Percentiles rank a stretch among this genome's conserved stretches.
These are phyloP conservation scores for Sebastes nivosus DNA, from an alignment of 2,797 vertebrate species.

Conservation along the genomic window DNA sequence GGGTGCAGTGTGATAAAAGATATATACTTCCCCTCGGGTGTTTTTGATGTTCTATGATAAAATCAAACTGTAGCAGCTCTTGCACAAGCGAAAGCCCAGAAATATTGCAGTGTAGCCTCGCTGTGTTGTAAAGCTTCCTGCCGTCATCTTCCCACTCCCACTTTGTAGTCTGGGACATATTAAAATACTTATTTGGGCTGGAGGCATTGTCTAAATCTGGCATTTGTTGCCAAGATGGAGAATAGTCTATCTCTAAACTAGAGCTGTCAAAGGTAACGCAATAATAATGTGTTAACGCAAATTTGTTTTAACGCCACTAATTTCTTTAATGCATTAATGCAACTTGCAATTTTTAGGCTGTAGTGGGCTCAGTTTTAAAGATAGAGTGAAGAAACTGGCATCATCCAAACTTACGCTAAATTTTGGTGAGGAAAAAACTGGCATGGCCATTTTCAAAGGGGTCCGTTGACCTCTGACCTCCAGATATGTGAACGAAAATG, in stretches of 20 bases:
- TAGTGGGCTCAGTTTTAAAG: background rate
- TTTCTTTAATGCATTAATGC: background rate
- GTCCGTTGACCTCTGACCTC: too few relatives aligned
- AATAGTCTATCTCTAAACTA: background rate
- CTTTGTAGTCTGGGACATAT: constrained; percentile 36
- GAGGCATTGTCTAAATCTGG: constrained; percentile 46
- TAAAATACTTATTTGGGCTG: constrained; percentile 47
- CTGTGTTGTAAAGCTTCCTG: constrained; percentile 25
- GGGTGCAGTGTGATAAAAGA: constrained; percentile 32
- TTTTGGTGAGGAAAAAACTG: too few relatives aligned
- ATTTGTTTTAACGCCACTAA: background rate
- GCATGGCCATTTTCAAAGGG: too few relatives aligned
- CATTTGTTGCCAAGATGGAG: constrained; percentile 27
- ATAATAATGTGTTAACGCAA: background rate
- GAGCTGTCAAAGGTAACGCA: background rate
- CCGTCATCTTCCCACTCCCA: constrained; percentile 28
- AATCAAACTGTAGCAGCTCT: constrained; percentile 26
- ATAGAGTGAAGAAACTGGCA: background rate
- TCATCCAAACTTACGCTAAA: background rate
- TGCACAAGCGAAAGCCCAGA: constrained; percentile 23
- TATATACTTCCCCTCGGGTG: constrained; percentile 39
- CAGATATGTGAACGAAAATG: too few relatives aligned
- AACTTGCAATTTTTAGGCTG: background rate
- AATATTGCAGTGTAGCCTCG: background rate
- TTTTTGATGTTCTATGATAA: constrained; percentile 52